Evolutionary conservation across 2,797 vertebrate genomes (phyloP).

Genomic region (Momotus momota): DNA sequence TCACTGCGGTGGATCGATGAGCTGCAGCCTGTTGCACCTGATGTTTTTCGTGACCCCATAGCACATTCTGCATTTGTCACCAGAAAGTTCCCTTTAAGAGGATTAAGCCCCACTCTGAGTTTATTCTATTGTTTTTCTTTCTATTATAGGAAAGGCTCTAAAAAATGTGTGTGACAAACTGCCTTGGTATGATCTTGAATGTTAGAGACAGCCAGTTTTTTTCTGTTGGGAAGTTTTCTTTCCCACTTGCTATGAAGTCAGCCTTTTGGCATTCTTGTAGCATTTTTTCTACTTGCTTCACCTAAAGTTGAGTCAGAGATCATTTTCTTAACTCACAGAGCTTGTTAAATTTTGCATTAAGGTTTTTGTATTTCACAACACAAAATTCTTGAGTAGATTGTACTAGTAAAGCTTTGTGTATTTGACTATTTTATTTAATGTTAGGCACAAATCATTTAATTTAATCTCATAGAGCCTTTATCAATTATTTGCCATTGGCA

Average conservation of each 20-base stretch:
- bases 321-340: not conserved
- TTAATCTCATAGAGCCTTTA: not conserved
- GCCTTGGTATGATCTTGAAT: not conserved
- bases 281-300: not conserved
- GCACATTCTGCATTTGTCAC: not conserved
- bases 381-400: not conserved
- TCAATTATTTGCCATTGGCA: not conserved
- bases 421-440: not conserved
- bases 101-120: not conserved
- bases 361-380: not conserved
- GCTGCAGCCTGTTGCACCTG: not conserved
- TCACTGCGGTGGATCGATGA: not conserved
- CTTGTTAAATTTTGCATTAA: not conserved
- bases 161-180: not conserved
- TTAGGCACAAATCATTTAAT: not conserved
- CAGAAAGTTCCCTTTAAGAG: not conserved
- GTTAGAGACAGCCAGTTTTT: not conserved
- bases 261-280: not conserved
- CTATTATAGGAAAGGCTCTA: not conserved
- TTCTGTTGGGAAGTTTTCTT: not conserved
- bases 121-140: not conserved
- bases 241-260: not conserved
- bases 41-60: not conserved
- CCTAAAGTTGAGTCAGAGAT: not conserved
- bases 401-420: not conserved